Base-by-base conservation (phyloP, 2,888 invertebrate species). In the Epistrophe eligans region DNA sequence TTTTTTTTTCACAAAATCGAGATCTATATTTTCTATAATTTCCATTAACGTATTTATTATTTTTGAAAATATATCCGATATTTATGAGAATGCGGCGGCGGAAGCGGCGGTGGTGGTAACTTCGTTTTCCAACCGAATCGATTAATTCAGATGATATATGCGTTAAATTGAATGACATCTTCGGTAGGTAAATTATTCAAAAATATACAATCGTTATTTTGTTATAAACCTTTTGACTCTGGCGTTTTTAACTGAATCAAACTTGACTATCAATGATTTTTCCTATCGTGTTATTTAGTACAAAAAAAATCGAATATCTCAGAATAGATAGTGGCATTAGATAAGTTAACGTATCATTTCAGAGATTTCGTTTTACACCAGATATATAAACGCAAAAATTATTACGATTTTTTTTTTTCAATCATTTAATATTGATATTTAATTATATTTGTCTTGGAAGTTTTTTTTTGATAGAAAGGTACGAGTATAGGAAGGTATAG, bases 321-420 rank as follows among this genome's bases (percentile, higher is more conserved):
- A 92, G 91, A 92, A 91, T 91, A 93, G 93, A 93, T 93, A 93
- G 92, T 92, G 92, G 91, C 91, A 91, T 91, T 91, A 93, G 93
- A 93, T 93, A 93, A 93, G 93, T 93, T 93, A 93, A 93, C 92
- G 92, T 93, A 93, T 92, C 93, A 91, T 92, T 91, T 90, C 90
- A 90, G 90, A 92, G 92, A 93, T 92, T 93, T 91, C 91, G 90
- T 89, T 88, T 88, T 79, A 82, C 88, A 88, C 84, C 87, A 79
- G 87, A 88, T 82, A 81, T 81, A 82, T 79, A 74, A 88, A 72
- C 74, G 88, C 77, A 55, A 87, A 88, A 84, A 79, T 8, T 8
- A 73, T 79, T 80, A 72, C 81, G 67, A 72, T 71, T 74, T 19
- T 38, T 74, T 64, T 45, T 52, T 52, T 66, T 66, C 77, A 67